Base-by-base conservation (phyloP, 2,888 invertebrate genomes). In the Eupithecia subfuscata region DNA sequence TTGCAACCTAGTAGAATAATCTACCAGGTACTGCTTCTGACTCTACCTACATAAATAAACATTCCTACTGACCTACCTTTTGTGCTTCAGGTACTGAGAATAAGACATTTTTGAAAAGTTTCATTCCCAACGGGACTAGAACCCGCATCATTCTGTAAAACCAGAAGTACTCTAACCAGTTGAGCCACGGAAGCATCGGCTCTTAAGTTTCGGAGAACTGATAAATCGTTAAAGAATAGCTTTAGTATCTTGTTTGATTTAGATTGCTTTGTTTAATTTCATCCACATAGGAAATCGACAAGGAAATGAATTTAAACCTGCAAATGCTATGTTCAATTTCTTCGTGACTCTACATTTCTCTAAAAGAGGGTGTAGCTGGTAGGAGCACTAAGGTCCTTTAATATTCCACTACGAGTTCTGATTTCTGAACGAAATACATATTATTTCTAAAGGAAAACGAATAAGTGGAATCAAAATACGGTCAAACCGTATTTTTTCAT, bases 401-500 rank as follows among this genome's bases (percentile, higher is more conserved):
- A 25, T n/a, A 30, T 30, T 6, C 12, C 30, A 14, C 14, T 18
- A 48, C 7, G 12, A 63, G 25, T 63, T 12, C 60, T 43, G 12
- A 43, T 43, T 37, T 37, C 30, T 22, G 45, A 34, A 75, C 64
- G 14, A 8, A 25, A 68, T 63, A 75, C 60, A 71, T 56, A 11
- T 56, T 56, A 56, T 56, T 56, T 22, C 4, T 56, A 9, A 56
- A 69, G 75, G 75, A 72, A 72, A 75, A 69, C 16, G 2, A 52
- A 56, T 69, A 64, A 16, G 12, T 34, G n/a, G 69, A 75, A 75
- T 40, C 63, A 9, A 34, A 74, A 52, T 43, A 68, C 22, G 67
- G 71, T 71, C 60, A 68, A 56, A 60, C 14, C 3, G 25, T 60
- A 60, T 22, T 63, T 14, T 56, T 63, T 30, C 30, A 30, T 16